phyloP scores from a whole-genome alignment of 2,797 vertebrate genomes.

The Pseudochromis fuscus region DNA sequence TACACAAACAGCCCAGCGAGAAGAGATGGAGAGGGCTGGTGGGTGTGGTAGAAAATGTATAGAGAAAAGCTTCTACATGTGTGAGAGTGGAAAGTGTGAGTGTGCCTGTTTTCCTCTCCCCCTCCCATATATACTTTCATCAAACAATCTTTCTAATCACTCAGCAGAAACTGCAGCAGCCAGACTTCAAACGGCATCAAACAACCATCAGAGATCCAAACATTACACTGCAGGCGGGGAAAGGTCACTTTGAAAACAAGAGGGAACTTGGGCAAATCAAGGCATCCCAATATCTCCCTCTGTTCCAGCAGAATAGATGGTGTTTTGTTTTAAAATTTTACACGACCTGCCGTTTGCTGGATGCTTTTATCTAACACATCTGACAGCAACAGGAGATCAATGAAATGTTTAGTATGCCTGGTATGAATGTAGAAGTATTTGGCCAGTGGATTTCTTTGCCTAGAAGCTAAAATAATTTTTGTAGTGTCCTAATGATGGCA shows the following conservation, averaged over 20 bases:
- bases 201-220: slow-evolving; percentile 24
- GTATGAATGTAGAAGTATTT: neutral
- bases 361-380: neutral
- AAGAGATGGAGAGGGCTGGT: neutral
- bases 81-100: slow-evolving; percentile 5
- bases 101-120: neutral
- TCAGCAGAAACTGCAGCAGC: slow-evolving; percentile 50
- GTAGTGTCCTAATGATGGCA: no score
- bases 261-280: slow-evolving; percentile 15
- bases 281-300: no score
- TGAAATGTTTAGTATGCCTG: neutral
- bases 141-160: slow-evolving; percentile 64
- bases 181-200: slow-evolving; percentile 66
- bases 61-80: neutral
- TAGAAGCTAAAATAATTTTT: neutral
- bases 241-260: slow-evolving; percentile 67
- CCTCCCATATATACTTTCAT: slow-evolving; percentile 44
- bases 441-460: neutral
- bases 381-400: neutral
- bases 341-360: no score
- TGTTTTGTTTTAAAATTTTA: no score
- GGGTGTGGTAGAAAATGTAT: neutral
- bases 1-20: slow-evolving; percentile 35
- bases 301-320: neutral
- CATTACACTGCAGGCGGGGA: slow-evolving; percentile 17